phyloP scores from a whole-genome alignment of 2,113 vertebrate genomes.

The Miniopterus natalensis region DNA sequence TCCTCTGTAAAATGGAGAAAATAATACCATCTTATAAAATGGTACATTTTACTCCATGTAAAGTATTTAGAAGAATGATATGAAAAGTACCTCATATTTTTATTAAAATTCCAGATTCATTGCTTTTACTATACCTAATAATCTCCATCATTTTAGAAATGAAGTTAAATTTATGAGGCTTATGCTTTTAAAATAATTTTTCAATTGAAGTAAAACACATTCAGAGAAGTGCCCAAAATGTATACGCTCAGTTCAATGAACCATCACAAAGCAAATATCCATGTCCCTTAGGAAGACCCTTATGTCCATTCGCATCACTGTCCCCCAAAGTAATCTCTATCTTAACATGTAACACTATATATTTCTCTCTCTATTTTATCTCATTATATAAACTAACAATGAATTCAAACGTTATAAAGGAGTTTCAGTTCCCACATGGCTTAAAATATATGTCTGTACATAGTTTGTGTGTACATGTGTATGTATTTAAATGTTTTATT shows the following conservation, averaged over 20 bases:
- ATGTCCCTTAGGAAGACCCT: background rate
- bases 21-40: background rate
- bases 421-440: background rate
- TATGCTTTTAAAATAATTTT: background rate
- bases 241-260: background rate
- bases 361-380: background rate
- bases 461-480: background rate
- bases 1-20: background rate
- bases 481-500: background rate
- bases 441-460: background rate
- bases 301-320: background rate
- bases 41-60: background rate
- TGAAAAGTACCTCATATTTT: background rate
- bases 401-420: background rate
- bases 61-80: background rate
- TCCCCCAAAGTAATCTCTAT: background rate
- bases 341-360: background rate
- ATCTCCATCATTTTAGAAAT: background rate
- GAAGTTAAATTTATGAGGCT: background rate
- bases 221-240: background rate
- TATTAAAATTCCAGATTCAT: background rate
- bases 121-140: background rate
- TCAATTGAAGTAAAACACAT: background rate
- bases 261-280: background rate
- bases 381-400: background rate